A percentile compares a stretch with the other conserved stretches of the same genome.
Conservation (phyloP, 2,888 invertebrate species). For the Pinctada fucata region DNA sequence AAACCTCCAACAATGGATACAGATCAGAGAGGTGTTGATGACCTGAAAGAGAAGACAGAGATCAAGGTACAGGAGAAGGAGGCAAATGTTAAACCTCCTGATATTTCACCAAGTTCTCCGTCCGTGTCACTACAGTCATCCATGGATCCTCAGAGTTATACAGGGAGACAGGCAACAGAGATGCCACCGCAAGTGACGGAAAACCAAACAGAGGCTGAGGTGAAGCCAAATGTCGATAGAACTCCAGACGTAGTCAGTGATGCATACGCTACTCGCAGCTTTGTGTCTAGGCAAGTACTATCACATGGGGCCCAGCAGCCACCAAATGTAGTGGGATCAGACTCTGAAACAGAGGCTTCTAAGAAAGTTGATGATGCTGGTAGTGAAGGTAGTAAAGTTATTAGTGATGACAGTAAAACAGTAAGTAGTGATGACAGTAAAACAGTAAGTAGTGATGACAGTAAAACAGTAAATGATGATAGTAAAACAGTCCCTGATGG, state of each 20-base stretch:
- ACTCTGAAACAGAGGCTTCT: not conserved
- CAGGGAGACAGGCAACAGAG: too few species aligned
- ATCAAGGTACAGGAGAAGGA: too few species aligned
- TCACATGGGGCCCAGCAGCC: constrained; percentile 41
- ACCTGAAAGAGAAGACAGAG: not conserved
- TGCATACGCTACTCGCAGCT: constrained; percentile 50
- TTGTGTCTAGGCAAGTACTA: constrained; percentile 56
- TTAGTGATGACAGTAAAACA: not conserved
- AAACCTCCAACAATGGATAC: not conserved
- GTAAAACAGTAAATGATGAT: not conserved
- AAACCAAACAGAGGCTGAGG: not conserved
- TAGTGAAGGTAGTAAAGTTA: not conserved
- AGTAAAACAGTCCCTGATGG: constrained; percentile 18
- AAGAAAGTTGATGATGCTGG: not conserved
- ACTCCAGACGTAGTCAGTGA: constrained; percentile 9
- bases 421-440: not conserved
- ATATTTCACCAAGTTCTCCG: too few species aligned
- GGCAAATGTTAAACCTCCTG: too few species aligned
- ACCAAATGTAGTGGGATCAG: not conserved
- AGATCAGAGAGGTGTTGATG: not conserved
- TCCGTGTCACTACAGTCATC: too few species aligned
- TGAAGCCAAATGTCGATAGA: too few species aligned
- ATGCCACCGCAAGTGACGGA: too few species aligned
- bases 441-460: too few species aligned
- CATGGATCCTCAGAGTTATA: too few species aligned